These are phyloP conservation scores for Adelosebastes latens DNA, from an alignment of 2,797 vertebrate species.

Conservation along the genomic window DNA sequence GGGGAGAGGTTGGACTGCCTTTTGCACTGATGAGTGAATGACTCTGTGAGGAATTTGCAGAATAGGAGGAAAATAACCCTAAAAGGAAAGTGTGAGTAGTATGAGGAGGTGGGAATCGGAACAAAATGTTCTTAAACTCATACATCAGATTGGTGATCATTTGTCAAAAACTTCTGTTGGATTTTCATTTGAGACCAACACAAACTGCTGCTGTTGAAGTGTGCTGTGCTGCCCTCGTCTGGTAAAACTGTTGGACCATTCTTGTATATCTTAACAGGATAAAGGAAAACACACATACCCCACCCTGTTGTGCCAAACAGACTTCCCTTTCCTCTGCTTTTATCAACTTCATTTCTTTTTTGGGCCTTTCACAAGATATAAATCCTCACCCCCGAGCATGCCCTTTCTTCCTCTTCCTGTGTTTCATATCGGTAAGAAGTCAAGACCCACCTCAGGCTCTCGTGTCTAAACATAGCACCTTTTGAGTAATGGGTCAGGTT, in stretches of 20 bases:
- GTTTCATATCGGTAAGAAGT: conserved; percentile 32
- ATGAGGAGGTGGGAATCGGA: conserved; percentile 38
- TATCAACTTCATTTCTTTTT: conserved; percentile 46
- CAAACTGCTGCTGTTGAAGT: neutral
- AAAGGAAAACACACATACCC: conserved; percentile 6
- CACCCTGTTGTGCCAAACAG: conserved; percentile 41
- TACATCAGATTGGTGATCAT: conserved; percentile 1
- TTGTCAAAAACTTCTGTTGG: neutral
- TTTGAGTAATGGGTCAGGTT: conserved; percentile 21
- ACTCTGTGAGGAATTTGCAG: conserved; percentile 53
- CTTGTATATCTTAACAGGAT: neutral
- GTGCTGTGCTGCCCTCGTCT: conserved; percentile 69
- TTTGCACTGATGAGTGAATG: conserved; percentile 52
- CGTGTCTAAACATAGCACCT: conserved; percentile 49
- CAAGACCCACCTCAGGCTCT: conserved; percentile 10
- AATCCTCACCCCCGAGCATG: conserved; percentile 16
- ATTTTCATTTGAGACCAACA: conserved; percentile 14
- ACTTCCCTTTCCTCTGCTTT: conserved; percentile 64
- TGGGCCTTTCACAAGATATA: conserved; percentile 31
- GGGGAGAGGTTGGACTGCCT: conserved; percentile 41
- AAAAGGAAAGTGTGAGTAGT: conserved; percentile 54
- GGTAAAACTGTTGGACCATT: conserved; percentile 18
- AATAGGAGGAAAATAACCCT: conserved; percentile 50
- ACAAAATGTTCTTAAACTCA: conserved; percentile 52
- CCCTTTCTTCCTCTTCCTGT: conserved; percentile 52